Percentiles rank a stretch among this genome's conserved stretches.
phyloP scores from a whole-genome alignment of 2,888 invertebrate species.

The Thelaira solivaga region DNA sequence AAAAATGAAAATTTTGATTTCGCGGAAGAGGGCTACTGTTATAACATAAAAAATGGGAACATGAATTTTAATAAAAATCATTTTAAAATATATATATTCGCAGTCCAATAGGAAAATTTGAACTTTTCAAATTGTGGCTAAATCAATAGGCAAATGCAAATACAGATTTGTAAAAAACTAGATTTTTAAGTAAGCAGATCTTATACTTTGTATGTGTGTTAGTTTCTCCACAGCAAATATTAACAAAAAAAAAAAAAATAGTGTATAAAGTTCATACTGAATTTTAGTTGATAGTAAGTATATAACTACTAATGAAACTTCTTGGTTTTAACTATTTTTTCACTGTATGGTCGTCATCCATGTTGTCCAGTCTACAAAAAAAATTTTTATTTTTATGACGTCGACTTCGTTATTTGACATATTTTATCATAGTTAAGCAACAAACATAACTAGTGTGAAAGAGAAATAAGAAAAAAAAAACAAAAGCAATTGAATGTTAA shows the following conservation, averaged over 20 bases:
- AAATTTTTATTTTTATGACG: background rate
- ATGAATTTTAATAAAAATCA: background rate
- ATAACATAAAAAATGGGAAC: background rate
- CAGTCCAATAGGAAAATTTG: too few relatives aligned
- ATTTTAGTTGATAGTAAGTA: too few relatives aligned
- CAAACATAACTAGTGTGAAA: constrained; percentile 25
- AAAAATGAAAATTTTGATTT: constrained; percentile 40
- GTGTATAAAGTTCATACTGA: background rate
- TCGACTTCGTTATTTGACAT: constrained; percentile 31
- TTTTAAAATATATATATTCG: background rate
- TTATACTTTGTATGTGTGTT: background rate
- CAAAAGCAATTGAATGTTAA: constrained; percentile 13
- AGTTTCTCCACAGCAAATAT: background rate
- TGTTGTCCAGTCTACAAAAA: background rate
- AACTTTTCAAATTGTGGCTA: constrained; percentile 8
- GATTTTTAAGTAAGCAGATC: constrained; percentile 1
- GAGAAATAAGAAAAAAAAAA: constrained; percentile 9
- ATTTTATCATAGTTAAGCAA: background rate
- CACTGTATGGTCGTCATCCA: constrained; percentile 26
- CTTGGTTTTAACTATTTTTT: constrained; percentile 12
- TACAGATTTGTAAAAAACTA: background rate
- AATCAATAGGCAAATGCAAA: constrained; percentile 35
- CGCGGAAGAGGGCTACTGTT: constrained; percentile 20
- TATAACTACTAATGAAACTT: too few relatives aligned
- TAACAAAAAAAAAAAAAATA: background rate